Evolutionary conservation across 2,888 invertebrate genomes (phyloP).

Genomic region (Diloba caeruleocephala): DNA sequence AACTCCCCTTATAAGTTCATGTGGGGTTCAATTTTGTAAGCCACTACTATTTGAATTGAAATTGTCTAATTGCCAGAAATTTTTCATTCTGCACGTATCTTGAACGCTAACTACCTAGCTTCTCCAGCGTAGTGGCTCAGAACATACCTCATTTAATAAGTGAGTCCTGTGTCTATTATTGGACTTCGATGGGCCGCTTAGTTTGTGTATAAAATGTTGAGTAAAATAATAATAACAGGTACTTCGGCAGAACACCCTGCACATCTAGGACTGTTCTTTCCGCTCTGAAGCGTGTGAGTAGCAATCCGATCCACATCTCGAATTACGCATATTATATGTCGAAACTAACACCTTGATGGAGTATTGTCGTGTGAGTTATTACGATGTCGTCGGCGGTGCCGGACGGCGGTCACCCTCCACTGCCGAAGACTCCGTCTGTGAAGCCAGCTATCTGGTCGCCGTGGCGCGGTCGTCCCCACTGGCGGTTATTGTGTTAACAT

Average conservation of each 20-base stretch:
- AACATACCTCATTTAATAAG: no score
- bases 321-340: constrained; percentile 79
- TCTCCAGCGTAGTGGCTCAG: no score
- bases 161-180: background rate
- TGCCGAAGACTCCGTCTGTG: constrained; percentile 52
- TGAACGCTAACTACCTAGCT: no score
- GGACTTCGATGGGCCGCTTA: background rate
- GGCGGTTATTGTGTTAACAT: constrained; percentile 89
- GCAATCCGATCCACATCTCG: constrained; percentile 75
- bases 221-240: constrained; percentile 5
- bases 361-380: constrained; percentile 70
- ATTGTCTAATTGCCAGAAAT: no score
- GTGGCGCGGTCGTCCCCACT: constrained; percentile 83
- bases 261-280: constrained; percentile 70
- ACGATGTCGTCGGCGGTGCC: constrained; percentile 73
- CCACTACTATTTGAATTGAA: no score
- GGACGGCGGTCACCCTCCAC: constrained; percentile 66
- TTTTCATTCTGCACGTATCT: no score
- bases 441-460: constrained; percentile 79
- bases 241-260: constrained; percentile 54
- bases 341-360: constrained; percentile 69
- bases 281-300: constrained; percentile 79
- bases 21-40: background rate
- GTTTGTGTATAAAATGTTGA: background rate
- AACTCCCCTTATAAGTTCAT: constrained; percentile 33